A percentile compares a stretch with the other conserved stretches of the same genome.
phyloP scores from a whole-genome alignment of 1,140 invertebrate species.

The Hyposmocoma kahamanoa region DNA sequence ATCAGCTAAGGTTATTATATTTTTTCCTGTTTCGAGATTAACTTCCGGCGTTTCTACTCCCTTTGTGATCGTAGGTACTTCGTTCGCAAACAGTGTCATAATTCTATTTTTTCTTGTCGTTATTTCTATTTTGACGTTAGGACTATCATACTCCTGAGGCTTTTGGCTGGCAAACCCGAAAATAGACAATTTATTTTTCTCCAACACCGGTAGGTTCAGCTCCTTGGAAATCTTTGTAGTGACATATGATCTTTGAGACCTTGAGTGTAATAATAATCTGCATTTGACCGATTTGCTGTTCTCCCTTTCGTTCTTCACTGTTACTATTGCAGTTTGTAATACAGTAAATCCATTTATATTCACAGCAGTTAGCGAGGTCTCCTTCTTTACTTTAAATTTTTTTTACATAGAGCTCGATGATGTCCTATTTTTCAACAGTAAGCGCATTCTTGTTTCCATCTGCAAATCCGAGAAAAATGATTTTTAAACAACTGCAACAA shows the following conservation, averaged over 20 bases:
- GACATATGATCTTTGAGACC: slow-evolving; percentile 4
- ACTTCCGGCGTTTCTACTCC: background rate
- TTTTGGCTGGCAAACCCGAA: background rate
- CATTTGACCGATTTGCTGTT: background rate
- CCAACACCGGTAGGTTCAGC: background rate
- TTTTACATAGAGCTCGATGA: slow-evolving; percentile 7
- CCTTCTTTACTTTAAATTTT: background rate
- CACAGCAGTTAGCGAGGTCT: background rate
- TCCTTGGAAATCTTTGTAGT: background rate
- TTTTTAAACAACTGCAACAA: slow-evolving; percentile 5
- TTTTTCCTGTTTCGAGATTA: background rate
- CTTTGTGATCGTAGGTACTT: slow-evolving; percentile 1
- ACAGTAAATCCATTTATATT: background rate
- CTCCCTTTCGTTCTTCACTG: background rate
- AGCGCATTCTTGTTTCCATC: background rate
- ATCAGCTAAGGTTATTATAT: background rate
- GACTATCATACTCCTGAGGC: slow-evolving; percentile 4
- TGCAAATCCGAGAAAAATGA: background rate
- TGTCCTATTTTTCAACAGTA: background rate
- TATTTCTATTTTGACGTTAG: background rate
- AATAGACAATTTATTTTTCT: background rate
- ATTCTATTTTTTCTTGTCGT: background rate
- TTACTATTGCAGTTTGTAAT: slow-evolving; percentile 5
- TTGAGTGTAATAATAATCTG: background rate
- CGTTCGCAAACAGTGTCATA: background rate